Conservation (phyloP, 1,140 invertebrate species). For the Batillaria attramentaria region DNA sequence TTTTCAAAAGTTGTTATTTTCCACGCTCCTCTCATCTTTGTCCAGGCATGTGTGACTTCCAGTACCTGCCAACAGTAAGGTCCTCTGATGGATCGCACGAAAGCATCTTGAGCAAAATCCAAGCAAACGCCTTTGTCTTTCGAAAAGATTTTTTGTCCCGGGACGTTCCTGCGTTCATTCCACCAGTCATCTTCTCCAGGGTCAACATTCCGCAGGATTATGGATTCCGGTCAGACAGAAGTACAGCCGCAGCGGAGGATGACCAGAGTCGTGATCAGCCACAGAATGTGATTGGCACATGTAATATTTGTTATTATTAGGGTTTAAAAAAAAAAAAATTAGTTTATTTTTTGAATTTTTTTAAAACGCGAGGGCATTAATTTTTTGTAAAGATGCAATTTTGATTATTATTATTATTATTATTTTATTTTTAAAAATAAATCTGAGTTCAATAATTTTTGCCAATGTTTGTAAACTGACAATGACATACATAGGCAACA, state of each 20-base stretch:
- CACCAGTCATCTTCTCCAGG: constrained; percentile 84
- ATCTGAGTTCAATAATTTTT: not conserved
- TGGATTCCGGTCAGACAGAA: constrained; percentile 42
- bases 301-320: not conserved
- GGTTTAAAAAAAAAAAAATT: not conserved
- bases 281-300: not conserved
- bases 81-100: constrained; percentile 77
- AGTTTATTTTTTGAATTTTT: not conserved
- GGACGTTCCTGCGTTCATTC: constrained; percentile 79
- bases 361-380: not conserved
- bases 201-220: constrained; percentile 77
- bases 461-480: too few species aligned
- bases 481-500: too few species aligned
- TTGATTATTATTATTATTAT: not conserved
- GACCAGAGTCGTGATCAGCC: not conserved
- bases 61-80: constrained; percentile 84
- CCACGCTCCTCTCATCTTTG: constrained; percentile 53
- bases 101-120: constrained; percentile 76
- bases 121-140: constrained; percentile 50
- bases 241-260: constrained; percentile 37
- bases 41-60: constrained; percentile 89
- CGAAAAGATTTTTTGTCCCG: constrained; percentile 68
- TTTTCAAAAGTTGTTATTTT: constrained; percentile 6
- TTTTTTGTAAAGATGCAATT: not conserved
- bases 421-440: not conserved